Conservation (phyloP, 2,113 vertebrate species). For the Plotosus lineatus region DNA sequence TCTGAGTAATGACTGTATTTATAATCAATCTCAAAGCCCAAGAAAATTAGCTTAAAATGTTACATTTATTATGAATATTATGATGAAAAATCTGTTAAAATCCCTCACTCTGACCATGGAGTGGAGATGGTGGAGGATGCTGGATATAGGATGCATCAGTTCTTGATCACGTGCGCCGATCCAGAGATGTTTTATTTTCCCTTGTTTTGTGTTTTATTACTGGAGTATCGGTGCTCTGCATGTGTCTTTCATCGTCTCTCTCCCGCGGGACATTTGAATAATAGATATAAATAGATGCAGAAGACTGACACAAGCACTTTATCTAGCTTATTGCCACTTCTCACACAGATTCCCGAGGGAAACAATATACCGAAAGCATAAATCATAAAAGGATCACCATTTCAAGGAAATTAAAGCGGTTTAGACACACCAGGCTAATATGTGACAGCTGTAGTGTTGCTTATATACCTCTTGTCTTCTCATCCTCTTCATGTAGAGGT, state of each 20-base stretch:
- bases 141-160: not conserved
- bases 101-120: not conserved
- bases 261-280: conserved; percentile 59
- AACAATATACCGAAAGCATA: conserved; percentile 18
- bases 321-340: conserved; percentile 40
- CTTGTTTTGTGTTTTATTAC: not conserved
- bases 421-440: not conserved
- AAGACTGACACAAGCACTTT: conserved; percentile 34
- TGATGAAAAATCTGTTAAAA: not conserved
- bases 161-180: not conserved
- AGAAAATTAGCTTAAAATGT: not conserved
- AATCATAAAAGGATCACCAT: conserved; percentile 31
- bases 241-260: conserved; percentile 54
- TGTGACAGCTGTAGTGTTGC: not conserved
- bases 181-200: not conserved
- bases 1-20: conserved; percentile 10
- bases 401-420: conserved; percentile 11
- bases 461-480: not conserved
- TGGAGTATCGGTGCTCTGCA: conserved; percentile 48
- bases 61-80: not conserved
- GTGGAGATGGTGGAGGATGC: not conserved
- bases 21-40: not conserved
- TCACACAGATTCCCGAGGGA: conserved; percentile 20
- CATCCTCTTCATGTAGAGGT: not conserved
- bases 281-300: conserved; percentile 49